Evolutionary conservation across 2,888 invertebrate genomes (phyloP).

Genomic region (Phasia obesa): DNA sequence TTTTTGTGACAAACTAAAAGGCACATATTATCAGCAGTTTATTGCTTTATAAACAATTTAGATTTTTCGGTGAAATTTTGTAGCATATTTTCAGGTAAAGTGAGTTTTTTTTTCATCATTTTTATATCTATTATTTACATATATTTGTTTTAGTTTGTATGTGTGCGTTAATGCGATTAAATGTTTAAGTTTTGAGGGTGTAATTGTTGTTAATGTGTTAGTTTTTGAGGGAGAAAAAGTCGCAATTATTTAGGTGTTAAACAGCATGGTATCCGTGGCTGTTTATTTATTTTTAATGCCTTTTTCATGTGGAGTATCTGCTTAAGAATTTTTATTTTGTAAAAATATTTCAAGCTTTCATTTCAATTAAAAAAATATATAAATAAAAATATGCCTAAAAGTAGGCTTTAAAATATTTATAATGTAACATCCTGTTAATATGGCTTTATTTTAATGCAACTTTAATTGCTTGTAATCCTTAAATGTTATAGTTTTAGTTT

Average conservation of each 20-base stretch:
- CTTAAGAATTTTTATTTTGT: too few relatives aligned
- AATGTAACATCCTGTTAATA: neutral
- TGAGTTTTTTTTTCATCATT: neutral
- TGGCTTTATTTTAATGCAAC: neutral
- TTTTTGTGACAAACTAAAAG: neutral
- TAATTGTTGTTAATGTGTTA: slow-evolving; percentile 33
- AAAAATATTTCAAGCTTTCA: too few relatives aligned
- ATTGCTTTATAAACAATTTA: neutral
- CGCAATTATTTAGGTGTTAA: slow-evolving; percentile 4
- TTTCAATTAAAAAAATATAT: too few relatives aligned
- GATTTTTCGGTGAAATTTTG: neutral
- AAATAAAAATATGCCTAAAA: neutral
- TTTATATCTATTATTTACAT: neutral
- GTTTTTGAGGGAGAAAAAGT: neutral
- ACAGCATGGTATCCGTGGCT: neutral
- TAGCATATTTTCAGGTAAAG: slow-evolving; percentile 1
- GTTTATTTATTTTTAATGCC: slow-evolving; percentile 5
- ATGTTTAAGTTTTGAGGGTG: slow-evolving; percentile 28
- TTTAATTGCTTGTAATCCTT: slow-evolving; percentile 16
- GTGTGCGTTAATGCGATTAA: neutral
- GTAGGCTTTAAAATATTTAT: slow-evolving; percentile 21
- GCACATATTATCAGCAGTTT: neutral
- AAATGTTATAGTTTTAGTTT: slow-evolving; percentile 26
- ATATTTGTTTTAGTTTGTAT: slow-evolving; percentile 8
- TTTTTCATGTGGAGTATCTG: too few relatives aligned